phyloP scores from a whole-genome alignment of 2,113 vertebrate genomes.

The Jaculus jaculus region DNA sequence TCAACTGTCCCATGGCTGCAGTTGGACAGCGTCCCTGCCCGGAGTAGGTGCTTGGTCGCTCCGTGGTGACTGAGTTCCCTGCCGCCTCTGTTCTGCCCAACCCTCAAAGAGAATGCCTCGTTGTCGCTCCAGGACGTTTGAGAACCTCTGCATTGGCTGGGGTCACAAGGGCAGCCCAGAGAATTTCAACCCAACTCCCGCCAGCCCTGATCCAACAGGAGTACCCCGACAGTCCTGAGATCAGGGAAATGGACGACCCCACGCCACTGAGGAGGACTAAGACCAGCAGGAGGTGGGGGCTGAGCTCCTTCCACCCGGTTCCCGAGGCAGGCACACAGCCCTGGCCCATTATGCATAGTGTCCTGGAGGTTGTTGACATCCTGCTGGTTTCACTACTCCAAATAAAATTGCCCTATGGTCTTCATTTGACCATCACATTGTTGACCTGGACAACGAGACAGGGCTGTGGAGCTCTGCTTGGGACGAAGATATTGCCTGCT shows the following conservation, averaged over 20 bases:
- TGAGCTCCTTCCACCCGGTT: not conserved
- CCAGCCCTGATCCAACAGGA: constrained; percentile 83
- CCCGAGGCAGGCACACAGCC: not conserved
- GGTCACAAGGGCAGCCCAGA: constrained; percentile 88
- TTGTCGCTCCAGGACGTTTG: constrained; percentile 81
- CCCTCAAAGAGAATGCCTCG: not conserved
- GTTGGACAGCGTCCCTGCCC: not conserved
- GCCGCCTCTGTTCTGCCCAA: not conserved
- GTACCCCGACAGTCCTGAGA: no score
- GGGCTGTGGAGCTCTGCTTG: not conserved
- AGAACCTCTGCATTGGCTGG: constrained; percentile 93
- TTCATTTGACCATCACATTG: not conserved
- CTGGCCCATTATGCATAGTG: not conserved
- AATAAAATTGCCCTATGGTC: constrained; percentile 44
- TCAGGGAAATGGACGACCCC: no score
- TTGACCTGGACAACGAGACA: not conserved
- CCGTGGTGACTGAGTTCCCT: accelerated
- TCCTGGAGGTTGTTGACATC: not conserved
- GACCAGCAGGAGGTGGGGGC: constrained; percentile 73
- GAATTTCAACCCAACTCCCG: constrained; percentile 84
- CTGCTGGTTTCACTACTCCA: not conserved
- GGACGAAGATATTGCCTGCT: no score
- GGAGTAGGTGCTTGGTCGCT: no score
- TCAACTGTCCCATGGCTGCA: accelerated
- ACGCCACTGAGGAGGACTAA: not conserved